These are phyloP conservation scores for Rhinogobio ventralis DNA, from an alignment of 2,797 vertebrate species.

Conservation along the genomic window DNA sequence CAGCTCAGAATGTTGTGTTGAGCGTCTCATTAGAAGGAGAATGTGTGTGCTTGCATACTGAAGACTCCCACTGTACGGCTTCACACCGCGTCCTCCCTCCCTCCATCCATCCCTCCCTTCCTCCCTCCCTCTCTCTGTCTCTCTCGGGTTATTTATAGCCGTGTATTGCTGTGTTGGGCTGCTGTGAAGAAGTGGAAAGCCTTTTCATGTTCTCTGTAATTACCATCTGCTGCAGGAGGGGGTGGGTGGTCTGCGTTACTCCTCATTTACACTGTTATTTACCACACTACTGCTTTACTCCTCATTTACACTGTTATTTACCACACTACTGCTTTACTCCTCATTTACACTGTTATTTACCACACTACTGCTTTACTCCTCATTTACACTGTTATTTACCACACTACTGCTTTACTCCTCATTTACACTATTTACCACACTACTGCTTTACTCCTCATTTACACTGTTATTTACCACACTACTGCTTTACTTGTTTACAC, in stretches of 20 bases:
- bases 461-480: too few relatives aligned
- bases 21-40: constrained; percentile 15
- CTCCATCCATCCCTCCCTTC: constrained; percentile 25
- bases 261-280: constrained; percentile 32
- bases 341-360: too few relatives aligned
- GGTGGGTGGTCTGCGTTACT: not conserved
- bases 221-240: constrained; percentile 56
- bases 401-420: too few relatives aligned
- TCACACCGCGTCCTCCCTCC: constrained; percentile 24
- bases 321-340: too few relatives aligned
- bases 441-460: too few relatives aligned
- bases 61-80: constrained; percentile 32
- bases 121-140: constrained; percentile 34
- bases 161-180: constrained; percentile 76
- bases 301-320: too few relatives aligned
- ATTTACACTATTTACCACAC: too few relatives aligned
- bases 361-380: too few relatives aligned
- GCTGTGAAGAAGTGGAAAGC: constrained; percentile 75
- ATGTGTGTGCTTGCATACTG: constrained; percentile 36
- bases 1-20: not conserved
- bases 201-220: constrained; percentile 79
- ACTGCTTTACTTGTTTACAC: too few relatives aligned
- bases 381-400: too few relatives aligned
- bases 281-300: too few relatives aligned
- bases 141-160: constrained; percentile 79